These are phyloP conservation scores for Apantesis nais DNA, from an alignment of 2,888 invertebrate species.

Conservation along the genomic window DNA sequence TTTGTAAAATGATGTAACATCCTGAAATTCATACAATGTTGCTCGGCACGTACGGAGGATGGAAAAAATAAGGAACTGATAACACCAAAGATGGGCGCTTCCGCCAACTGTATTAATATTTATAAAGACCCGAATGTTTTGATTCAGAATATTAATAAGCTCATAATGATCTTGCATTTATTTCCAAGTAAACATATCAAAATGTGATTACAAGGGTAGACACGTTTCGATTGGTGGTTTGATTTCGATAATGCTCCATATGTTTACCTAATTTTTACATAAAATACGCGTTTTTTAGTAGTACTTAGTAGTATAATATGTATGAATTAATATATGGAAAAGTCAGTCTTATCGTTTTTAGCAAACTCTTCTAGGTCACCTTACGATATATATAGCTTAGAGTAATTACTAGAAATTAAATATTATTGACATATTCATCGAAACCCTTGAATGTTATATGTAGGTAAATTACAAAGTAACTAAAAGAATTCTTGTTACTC, in stretches of 20 bases:
- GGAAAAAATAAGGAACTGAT: constrained; percentile 40
- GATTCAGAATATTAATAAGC: constrained; percentile 53
- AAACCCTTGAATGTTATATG: constrained; percentile 21
- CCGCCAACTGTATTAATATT: constrained; percentile 56
- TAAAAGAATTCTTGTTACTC: constrained; percentile 36
- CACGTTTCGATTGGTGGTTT: too few species aligned
- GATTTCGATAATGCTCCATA: not conserved
- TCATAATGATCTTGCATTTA: constrained; percentile 52
- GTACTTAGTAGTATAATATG: too few species aligned
- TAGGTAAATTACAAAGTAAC: constrained; percentile 26
- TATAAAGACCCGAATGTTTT: constrained; percentile 32
- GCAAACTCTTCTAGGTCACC: not conserved
- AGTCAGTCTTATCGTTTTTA: not conserved
- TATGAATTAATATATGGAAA: not conserved
- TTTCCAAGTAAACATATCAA: constrained; percentile 45
- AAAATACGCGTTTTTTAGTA: not conserved
- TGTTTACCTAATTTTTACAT: not conserved
- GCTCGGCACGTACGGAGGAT: constrained; percentile 15
- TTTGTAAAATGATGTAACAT: constrained; percentile 47
- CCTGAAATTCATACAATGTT: constrained; percentile 44
- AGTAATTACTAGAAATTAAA: not conserved
- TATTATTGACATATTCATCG: not conserved
- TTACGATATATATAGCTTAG: not conserved
- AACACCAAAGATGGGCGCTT: constrained; percentile 46
- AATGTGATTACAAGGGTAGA: constrained; percentile 2